phyloP scores from a whole-genome alignment of 2,888 invertebrate genomes.

The Agriopis marginaria region DNA sequence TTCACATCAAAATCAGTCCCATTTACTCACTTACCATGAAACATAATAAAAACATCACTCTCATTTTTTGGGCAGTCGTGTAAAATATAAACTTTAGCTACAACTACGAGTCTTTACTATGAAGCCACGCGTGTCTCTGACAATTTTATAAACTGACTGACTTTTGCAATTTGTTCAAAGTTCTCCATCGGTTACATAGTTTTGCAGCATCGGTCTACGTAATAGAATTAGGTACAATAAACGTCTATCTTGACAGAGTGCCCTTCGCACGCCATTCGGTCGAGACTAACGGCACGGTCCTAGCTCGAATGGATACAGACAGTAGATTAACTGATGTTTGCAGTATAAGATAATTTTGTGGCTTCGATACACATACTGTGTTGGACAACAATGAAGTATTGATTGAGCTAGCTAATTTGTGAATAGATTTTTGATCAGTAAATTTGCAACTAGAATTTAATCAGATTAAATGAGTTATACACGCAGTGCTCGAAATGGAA shows the following conservation, averaged over 20 bases:
- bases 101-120: neutral
- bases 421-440: neutral
- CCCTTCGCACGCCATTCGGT: slow-evolving; percentile 52
- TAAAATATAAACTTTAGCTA: too few species aligned
- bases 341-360: slow-evolving; percentile 52
- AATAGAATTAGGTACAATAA: slow-evolving; percentile 45
- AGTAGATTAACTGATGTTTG: slow-evolving; percentile 51
- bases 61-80: too few species aligned
- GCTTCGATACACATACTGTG: slow-evolving; percentile 42
- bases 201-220: neutral
- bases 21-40: too few species aligned
- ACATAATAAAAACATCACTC: too few species aligned
- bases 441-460: neutral
- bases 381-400: slow-evolving; percentile 24
- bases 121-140: neutral
- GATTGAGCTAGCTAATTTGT: slow-evolving; percentile 8
- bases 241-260: slow-evolving; percentile 60
- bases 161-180: neutral
- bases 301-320: slow-evolving; percentile 47
- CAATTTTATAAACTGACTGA: neutral
- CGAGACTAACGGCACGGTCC: slow-evolving; percentile 49
- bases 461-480: too few species aligned
- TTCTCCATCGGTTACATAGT: neutral
- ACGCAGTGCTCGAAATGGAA: too few species aligned
- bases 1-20: too few species aligned